Evolutionary conservation across 2,113 vertebrate genomes (phyloP).

Genomic region (Uria aalge): DNA sequence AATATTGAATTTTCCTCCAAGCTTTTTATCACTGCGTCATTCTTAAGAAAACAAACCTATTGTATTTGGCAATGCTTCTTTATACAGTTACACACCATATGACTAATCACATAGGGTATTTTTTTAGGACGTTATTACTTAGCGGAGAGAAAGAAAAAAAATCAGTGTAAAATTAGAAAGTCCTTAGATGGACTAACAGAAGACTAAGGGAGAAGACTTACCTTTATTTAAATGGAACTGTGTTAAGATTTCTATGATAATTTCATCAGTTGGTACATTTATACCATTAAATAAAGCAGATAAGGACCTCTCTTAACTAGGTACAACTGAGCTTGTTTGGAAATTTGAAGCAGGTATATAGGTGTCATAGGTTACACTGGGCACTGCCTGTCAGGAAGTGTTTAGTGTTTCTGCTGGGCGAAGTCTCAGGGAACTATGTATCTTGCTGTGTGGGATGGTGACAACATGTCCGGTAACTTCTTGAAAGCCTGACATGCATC

Average conservation of each 20-base stretch:
- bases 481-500: not conserved
- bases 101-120: not conserved
- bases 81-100: not conserved
- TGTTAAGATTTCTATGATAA: not conserved
- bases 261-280: not conserved
- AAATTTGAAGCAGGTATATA: not conserved
- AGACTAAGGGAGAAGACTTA: not conserved
- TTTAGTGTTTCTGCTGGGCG: not conserved
- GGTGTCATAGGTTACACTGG: not conserved
- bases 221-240: not conserved
- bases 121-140: not conserved
- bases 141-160: not conserved
- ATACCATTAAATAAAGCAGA: not conserved
- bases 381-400: not conserved
- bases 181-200: not conserved
- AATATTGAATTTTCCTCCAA: not conserved
- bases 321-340: not conserved
- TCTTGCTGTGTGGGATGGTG: not conserved
- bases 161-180: not conserved
- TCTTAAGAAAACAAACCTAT: not conserved
- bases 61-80: not conserved
- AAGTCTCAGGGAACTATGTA: not conserved
- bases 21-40: not conserved
- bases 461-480: not conserved
- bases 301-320: not conserved